A percentile compares a stretch with the other conserved stretches of the same genome.
phyloP scores from a whole-genome alignment of 2,888 invertebrate genomes.

The Chloromyia formosa region DNA sequence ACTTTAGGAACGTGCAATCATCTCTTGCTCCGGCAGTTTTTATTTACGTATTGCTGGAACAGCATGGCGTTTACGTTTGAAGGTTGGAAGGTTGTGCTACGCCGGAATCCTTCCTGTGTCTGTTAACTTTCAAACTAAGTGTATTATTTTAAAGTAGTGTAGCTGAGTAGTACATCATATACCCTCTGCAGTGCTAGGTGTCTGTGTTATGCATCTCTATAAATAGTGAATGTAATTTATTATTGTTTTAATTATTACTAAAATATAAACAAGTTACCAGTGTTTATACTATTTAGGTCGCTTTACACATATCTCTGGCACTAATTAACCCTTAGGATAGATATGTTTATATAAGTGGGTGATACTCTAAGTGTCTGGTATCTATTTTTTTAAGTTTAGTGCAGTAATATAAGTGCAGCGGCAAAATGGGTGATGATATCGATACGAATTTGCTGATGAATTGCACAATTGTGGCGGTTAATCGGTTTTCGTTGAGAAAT shows the following conservation, averaged over 20 bases:
- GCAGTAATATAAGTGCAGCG: not conserved
- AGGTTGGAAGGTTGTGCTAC: not conserved
- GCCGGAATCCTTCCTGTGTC: conserved; percentile 18
- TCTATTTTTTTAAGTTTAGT: conserved; percentile 11
- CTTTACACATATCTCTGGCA: not conserved
- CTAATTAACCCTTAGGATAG: not conserved
- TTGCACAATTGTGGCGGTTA: conserved; percentile 61
- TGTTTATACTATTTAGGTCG: not conserved
- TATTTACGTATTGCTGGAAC: conserved; percentile 2
- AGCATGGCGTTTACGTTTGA: conserved; percentile 7
- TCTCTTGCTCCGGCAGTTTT: not conserved
- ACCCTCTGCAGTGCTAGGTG: no score
- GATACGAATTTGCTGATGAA: conserved; percentile 61
- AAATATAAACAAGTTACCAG: not conserved
- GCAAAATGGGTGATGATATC: conserved; percentile 61
- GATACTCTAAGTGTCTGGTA: not conserved
- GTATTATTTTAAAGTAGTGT: no score
- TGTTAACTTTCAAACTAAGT: not conserved
- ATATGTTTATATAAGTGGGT: not conserved
- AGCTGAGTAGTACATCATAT: no score
- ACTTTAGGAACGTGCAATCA: not conserved
- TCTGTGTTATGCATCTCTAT: no score
- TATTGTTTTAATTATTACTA: not conserved
- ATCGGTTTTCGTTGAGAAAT: conserved; percentile 57
- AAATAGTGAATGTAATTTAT: no score